Base-by-base conservation (phyloP, 1,140 invertebrate species). In the Drosophila repletoides region DNA sequence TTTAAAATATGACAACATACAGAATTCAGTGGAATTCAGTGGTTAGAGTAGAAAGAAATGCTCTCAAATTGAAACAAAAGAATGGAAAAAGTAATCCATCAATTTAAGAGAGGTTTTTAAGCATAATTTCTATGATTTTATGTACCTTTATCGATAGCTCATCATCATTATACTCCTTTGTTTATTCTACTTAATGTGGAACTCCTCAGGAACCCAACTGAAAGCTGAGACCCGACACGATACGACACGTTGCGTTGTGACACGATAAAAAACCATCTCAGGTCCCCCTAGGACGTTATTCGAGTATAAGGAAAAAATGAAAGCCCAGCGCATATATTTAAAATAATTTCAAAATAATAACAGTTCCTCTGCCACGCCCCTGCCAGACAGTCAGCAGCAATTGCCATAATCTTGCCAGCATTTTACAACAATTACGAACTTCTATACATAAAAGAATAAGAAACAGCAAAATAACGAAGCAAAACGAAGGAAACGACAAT, bases 311-410 rank as follows among this genome's bases (percentile, higher is more conserved):
- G 19, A 49, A 22, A 1, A 40, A 43, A 33, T 19, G 22, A 43
- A 58, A 46, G 40, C 55, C 36, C 49, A 49, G 43, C 21, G 36
- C 53, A 56, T 66, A 46, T 66, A 33, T 63, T 63, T 41, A 68
- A 41, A 55, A 63, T 63, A 68, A 63, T 68, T 68, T 69, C 28
- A 58, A 51, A 56, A 64, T 64, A 69, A 69, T 69, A 64, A 69
- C 51, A 69, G 60, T 64, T 46, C 5, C 6, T 19, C 12, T 19
- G 48, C n/a, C 31, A 7, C 46, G 19, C 31, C 17, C 22, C 7
- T 19, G 17, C 9, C 41, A 51, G 36, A 14, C 28, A 36, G 31
- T 40, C 51, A 31, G 28, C 24, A 15, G 38, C 52, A 59, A 59
- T 49, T 38, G 40, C 10, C 41, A 36, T 55, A 46, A 56, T 56